A percentile compares a stretch with the other conserved stretches of the same genome.
Conservation (phyloP, 2,797 vertebrate genomes). For the Glossophaga mutica region DNA sequence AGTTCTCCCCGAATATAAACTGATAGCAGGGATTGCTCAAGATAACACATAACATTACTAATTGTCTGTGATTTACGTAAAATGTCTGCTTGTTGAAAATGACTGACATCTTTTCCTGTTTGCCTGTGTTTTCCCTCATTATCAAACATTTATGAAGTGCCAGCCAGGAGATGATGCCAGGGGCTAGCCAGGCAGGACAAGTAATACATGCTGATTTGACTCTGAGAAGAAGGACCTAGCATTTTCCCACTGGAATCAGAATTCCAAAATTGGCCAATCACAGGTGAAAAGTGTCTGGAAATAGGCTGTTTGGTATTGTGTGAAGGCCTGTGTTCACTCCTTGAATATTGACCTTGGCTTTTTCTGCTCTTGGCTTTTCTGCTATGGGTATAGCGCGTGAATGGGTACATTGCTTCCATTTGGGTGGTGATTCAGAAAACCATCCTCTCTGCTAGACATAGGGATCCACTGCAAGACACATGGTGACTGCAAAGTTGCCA, state of each 20-base stretch:
- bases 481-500: background rate
- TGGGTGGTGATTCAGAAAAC: background rate
- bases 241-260: background rate
- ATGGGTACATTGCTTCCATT: background rate
- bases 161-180: background rate
- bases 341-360: background rate
- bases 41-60: background rate
- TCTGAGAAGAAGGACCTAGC: background rate
- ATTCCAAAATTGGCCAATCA: background rate
- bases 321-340: background rate
- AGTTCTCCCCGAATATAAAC: background rate
- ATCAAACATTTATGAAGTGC: background rate
- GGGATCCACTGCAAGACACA: accelerated
- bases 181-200: background rate
- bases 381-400: background rate
- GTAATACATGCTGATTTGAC: no score
- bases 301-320: background rate
- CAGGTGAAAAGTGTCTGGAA: background rate
- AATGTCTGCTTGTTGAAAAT: background rate
- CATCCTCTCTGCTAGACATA: background rate
- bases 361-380: background rate
- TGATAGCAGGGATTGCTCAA: background rate
- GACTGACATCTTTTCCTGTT: background rate
- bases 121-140: background rate
- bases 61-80: background rate